Evolutionary conservation across 2,113 vertebrate species (phyloP).

Genomic region (Pontoporia blainvillei): DNA sequence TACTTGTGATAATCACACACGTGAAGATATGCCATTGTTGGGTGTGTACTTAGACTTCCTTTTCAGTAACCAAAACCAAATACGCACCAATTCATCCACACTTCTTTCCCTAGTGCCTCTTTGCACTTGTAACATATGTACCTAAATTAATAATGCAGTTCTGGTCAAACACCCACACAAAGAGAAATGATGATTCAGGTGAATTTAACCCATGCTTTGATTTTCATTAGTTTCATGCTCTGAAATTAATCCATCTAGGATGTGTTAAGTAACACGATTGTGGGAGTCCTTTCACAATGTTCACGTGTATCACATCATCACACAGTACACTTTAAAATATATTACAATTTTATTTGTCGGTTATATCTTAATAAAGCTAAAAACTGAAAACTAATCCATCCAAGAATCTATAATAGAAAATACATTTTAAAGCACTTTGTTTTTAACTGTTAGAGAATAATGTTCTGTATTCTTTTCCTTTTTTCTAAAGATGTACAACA

Average conservation of each 20-base stretch:
- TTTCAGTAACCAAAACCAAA: not conserved
- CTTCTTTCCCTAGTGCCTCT: not conserved
- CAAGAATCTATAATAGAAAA: not conserved
- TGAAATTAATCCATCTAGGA: not conserved
- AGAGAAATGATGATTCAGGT: not conserved
- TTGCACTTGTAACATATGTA: not conserved
- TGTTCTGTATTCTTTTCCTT: not conserved
- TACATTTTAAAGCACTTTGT: not conserved
- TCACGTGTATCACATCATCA: not conserved
- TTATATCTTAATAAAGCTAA: not conserved
- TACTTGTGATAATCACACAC: not conserved
- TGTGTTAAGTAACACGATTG: not conserved
- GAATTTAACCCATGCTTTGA: not conserved
- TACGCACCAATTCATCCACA: not conserved
- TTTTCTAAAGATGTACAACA: not conserved
- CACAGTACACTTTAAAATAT: not conserved
- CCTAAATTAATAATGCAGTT: not conserved
- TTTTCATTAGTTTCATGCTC: slow-evolving; percentile 5
- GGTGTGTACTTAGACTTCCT: not conserved
- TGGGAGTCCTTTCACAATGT: not conserved
- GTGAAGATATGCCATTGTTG: not conserved
- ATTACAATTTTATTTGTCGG: not conserved
- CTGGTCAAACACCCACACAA: not conserved
- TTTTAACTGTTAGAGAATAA: not conserved
- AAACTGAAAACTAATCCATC: not conserved